Evolutionary conservation across 2,113 vertebrate species (phyloP).

Genomic region (Saimiri boliviensis): DNA sequence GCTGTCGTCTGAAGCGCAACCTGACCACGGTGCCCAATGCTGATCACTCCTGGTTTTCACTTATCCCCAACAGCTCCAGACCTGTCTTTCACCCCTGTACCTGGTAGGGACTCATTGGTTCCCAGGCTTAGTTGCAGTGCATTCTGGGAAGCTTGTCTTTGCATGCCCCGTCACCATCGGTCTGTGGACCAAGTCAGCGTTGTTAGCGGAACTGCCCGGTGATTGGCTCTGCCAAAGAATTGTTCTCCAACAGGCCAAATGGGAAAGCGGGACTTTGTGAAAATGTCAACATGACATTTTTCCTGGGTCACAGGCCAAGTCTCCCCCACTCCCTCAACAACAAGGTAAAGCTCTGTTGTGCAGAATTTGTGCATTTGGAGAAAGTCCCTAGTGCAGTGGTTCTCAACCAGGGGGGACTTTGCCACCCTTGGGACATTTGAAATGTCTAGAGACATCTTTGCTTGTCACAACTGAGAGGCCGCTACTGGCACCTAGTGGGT

Average conservation of each 20-base stretch:
- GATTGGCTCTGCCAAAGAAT: background rate
- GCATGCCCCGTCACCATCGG: background rate
- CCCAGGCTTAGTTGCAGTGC: background rate
- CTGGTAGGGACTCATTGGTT: background rate
- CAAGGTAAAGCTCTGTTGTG: background rate
- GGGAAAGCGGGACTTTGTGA: background rate
- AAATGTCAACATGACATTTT: constrained; percentile 43
- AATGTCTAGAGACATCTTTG: background rate
- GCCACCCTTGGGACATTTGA: background rate
- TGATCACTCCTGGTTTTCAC: background rate
- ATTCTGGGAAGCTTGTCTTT: constrained; percentile 32
- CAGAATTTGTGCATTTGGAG: background rate
- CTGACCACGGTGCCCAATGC: background rate
- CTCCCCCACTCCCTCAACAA: background rate
- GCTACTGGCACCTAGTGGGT: background rate
- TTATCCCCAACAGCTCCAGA: background rate
- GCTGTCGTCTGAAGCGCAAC: background rate
- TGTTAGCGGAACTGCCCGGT: background rate
- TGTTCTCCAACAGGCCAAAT: background rate
- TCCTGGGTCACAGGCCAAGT: background rate
- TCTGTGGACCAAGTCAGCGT: background rate
- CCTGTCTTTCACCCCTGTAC: background rate
- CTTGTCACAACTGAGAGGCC: background rate
- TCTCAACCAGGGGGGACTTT: background rate
- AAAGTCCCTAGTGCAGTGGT: background rate